Conservation (phyloP, 2,113 vertebrate genomes). For the Gasterosteus aculeatus region DNA sequence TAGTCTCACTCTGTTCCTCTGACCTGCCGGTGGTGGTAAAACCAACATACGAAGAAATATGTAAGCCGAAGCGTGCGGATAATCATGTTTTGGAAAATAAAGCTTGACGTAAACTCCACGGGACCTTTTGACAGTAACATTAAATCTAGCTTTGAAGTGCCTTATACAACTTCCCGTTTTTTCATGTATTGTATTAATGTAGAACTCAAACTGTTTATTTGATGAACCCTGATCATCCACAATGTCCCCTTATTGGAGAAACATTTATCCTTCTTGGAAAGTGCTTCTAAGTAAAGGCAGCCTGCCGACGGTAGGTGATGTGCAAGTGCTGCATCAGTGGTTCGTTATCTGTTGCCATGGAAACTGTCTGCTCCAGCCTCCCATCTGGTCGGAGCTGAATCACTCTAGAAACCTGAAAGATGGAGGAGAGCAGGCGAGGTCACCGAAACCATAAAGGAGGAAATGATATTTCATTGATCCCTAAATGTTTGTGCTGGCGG, state of each 20-base stretch:
- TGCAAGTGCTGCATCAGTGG: slow-evolving; percentile 90
- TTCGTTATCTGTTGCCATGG: slow-evolving; percentile 93
- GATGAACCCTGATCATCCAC: slow-evolving; percentile 2
- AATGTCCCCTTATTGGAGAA: neutral
- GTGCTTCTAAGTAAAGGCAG: slow-evolving; percentile 1
- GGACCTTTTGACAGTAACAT: neutral
- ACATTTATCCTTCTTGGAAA: neutral
- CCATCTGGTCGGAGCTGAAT: slow-evolving; percentile 91
- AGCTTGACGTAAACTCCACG: neutral
- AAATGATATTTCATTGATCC: neutral
- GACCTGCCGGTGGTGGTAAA: neutral
- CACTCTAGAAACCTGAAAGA: slow-evolving; percentile 86
- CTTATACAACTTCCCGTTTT: neutral
- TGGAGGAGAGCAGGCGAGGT: neutral
- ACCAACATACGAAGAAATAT: neutral
- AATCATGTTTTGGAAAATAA: neutral
- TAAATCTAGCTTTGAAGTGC: neutral
- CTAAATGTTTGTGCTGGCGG: neutral
- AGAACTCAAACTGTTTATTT: neutral
- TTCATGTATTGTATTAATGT: neutral
- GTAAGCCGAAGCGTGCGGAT: neutral
- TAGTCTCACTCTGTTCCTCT: neutral
- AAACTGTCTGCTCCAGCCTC: slow-evolving; percentile 93
- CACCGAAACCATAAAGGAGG: neutral
- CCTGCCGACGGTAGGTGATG: slow-evolving; percentile 86